Evolutionary conservation across 2,113 vertebrate genomes (phyloP).

Genomic region (Enhydra lutris): DNA sequence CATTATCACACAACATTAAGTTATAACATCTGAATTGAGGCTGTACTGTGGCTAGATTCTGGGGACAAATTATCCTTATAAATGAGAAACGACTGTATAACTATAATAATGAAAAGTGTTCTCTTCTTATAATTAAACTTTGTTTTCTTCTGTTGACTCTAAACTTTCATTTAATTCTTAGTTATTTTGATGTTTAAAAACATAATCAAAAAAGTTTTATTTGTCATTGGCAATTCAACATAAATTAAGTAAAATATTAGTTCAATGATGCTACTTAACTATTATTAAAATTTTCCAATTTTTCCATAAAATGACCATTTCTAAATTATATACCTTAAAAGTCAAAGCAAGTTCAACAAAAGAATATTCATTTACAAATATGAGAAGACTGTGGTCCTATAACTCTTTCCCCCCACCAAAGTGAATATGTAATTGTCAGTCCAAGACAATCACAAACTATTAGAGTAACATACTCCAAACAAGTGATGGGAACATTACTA

Average conservation of each 20-base stretch:
- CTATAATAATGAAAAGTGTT: conserved; percentile 11
- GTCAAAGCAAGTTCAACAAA: conserved; percentile 42
- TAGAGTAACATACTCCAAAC: background rate
- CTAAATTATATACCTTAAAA: conserved; percentile 29
- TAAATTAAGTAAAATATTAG: conserved; percentile 59
- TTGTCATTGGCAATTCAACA: conserved; percentile 47
- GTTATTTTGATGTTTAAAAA: conserved; percentile 48
- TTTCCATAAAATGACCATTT: conserved; percentile 31
- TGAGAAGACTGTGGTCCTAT: background rate
- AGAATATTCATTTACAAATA: conserved; percentile 45
- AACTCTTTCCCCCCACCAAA: background rate
- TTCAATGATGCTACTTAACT: conserved; percentile 37
- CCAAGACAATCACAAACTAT: conserved; percentile 30
- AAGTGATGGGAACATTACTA: background rate
- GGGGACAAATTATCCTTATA: background rate
- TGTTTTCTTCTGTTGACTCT: background rate
- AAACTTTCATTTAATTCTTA: conserved; percentile 29
- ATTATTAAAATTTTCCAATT: conserved; percentile 32
- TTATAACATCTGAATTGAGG: background rate
- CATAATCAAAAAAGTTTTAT: conserved; percentile 40
- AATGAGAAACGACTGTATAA: conserved; percentile 15
- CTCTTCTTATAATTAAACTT: conserved; percentile 8
- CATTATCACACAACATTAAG: conserved; percentile 14
- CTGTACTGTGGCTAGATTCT: background rate
- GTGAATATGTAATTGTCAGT: conserved; percentile 1